A percentile compares a stretch with the other conserved stretches of the same genome.
phyloP scores from a whole-genome alignment of 2,113 vertebrate genomes.

The Microtus richardsoni region DNA sequence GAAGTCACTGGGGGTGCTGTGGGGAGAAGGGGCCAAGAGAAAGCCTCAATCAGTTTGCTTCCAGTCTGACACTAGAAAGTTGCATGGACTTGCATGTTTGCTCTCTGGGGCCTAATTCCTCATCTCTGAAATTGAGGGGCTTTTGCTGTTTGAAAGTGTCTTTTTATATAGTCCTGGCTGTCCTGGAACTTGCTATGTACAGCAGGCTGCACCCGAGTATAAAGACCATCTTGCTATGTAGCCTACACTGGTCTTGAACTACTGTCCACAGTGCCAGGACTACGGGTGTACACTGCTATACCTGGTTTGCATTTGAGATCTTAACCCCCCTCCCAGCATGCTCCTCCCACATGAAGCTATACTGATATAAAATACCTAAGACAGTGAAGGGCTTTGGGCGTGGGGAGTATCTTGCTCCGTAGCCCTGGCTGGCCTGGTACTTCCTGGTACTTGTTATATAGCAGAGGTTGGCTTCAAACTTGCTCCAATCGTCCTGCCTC shows the following conservation, averaged over 20 bases:
- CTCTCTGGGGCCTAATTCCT: background rate
- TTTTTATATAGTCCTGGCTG: background rate
- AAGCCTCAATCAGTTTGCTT: background rate
- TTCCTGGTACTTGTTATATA: background rate
- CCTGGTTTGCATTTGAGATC: background rate
- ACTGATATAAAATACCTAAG: background rate
- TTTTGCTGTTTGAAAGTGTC: background rate
- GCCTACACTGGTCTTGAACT: background rate
- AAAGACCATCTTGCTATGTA: background rate
- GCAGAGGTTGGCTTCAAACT: background rate
- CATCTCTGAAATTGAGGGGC: background rate
- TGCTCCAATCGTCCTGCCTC: background rate
- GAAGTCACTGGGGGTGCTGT: background rate
- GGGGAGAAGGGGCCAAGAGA: background rate
- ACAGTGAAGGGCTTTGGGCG: background rate
- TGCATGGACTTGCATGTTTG: background rate
- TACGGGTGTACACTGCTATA: background rate
- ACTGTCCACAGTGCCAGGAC: background rate
- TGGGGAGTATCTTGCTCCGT: background rate
- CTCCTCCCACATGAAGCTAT: background rate
- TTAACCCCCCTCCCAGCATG: background rate
- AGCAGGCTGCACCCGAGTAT: background rate
- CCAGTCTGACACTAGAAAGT: background rate
- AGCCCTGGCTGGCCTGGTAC: background rate
- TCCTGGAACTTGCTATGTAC: background rate